Conservation (phyloP, 2,113 vertebrate genomes). For the Leptocoma aspasia region DNA sequence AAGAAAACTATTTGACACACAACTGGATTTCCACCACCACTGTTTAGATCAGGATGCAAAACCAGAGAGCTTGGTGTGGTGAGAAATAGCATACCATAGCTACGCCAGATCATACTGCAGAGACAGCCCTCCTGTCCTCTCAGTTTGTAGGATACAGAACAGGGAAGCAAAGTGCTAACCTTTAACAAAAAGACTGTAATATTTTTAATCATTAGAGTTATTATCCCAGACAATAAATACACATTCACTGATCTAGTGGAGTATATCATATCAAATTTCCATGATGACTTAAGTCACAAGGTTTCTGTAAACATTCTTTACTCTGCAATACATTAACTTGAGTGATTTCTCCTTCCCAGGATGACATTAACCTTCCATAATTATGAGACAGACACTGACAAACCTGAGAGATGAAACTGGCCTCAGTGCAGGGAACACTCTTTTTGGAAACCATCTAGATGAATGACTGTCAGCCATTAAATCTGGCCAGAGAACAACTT, state of each 20-base stretch:
- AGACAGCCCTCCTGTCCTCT: neutral
- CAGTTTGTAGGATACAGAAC: neutral
- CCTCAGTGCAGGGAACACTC: accelerated
- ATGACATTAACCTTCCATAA: neutral
- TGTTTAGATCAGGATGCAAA: neutral
- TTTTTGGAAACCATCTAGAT: neutral
- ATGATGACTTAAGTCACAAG: neutral
- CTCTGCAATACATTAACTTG: neutral
- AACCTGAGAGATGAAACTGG: neutral
- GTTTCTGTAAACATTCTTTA: neutral
- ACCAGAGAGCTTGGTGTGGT: neutral
- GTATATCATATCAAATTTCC: neutral
- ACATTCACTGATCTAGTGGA: neutral
- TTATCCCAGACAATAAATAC: neutral
- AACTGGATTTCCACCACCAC: neutral
- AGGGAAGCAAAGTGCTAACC: neutral
- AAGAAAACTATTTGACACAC: neutral
- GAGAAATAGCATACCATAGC: neutral
- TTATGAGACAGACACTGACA: neutral
- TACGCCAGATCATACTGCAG: neutral
- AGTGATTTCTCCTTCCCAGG: neutral
- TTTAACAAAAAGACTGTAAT: neutral
- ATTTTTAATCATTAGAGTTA: neutral
- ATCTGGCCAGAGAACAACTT: neutral
- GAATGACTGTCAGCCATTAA: neutral